Base-by-base conservation (phyloP, 1,140 invertebrate species). In the Drosophila kikkawai region DNA sequence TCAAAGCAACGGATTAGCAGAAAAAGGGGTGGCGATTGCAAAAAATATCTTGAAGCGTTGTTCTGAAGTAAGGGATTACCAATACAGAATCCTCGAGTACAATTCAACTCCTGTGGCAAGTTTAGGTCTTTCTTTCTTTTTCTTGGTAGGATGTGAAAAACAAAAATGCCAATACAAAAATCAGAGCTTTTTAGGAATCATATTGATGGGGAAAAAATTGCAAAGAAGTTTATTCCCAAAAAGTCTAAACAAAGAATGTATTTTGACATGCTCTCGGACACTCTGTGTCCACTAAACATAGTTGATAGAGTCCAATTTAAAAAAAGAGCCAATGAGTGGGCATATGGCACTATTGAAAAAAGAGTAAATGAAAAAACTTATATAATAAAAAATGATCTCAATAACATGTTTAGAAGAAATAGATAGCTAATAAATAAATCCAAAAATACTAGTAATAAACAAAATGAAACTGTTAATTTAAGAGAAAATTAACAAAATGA, bases 1-100 rank as follows among this genome's bases (percentile, higher is more conserved):
- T 50, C 36, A 63, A 12, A 51, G 60, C n/a, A 63, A 63, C 12
- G 36, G 47, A 8, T 19, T 63, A 13, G 22, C 60, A 7, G 34
- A 63, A 63, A 51, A 48, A 13, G 47, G 29, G n/a, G 41, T 45
- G 3, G n/a, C 29, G 7, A 45, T 59, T 34, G 45, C 19, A 26
- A 63, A 63, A 34, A 36, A 63, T 26, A 50, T 48, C 15, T 60
- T 60, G 22, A 60, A 47, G 32, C 19, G 42, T 7, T 37, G 58
- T 29, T 47, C 41, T 47, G 57, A 60, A 13, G 13, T 41, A 13
- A 59, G 29, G 12, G n/a, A 60, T 45, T 60, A 60, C 8, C 34
- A 61, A 4, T 15, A 61, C 22, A 50, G 59, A 17, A 50, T 48
- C 47, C 59, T 74, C 56, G 36, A 22, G 42, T 39, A 59, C 36